phyloP scores from a whole-genome alignment of 2,888 invertebrate genomes.

The Andrena chrysosceles region DNA sequence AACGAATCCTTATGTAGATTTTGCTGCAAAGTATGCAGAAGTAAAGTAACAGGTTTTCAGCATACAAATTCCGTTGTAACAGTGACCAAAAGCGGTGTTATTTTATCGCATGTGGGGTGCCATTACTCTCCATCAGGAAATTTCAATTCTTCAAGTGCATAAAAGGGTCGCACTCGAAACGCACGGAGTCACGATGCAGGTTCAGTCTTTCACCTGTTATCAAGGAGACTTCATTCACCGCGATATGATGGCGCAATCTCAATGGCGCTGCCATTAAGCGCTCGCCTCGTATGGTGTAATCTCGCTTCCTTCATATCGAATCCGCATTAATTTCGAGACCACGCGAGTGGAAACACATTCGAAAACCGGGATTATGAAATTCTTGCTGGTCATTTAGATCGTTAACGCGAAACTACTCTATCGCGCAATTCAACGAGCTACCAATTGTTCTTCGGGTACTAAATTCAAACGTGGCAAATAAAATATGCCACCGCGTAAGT shows the following conservation, averaged over 20 bases:
- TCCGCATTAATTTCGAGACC: slow-evolving; percentile 18
- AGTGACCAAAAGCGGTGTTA: slow-evolving; percentile 46
- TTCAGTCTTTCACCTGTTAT: slow-evolving; percentile 55
- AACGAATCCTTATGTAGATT: not conserved
- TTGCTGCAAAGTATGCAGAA: slow-evolving; percentile 1
- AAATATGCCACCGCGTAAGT: not conserved
- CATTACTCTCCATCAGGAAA: slow-evolving; percentile 63
- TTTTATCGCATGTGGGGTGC: slow-evolving; percentile 60
- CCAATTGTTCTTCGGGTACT: not conserved
- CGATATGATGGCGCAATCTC: slow-evolving; percentile 49
- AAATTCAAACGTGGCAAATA: not conserved
- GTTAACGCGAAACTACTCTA: not conserved
- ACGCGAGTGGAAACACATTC: not conserved
- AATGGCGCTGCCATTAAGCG: slow-evolving; percentile 42
- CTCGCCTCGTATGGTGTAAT: slow-evolving; percentile 28
- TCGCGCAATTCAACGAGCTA: not conserved
- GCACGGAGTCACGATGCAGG: slow-evolving; percentile 15
- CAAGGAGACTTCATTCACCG: slow-evolving; percentile 59
- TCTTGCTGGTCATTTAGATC: not conserved
- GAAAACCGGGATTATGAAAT: not conserved
- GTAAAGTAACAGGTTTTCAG: slow-evolving; percentile 29
- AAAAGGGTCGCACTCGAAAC: slow-evolving; percentile 46
- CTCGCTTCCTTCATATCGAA: slow-evolving; percentile 34
- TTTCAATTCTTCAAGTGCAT: slow-evolving; percentile 59
- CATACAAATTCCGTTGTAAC: slow-evolving; percentile 52